Base-by-base conservation (phyloP, 2,888 invertebrate genomes). In the Coelopa pilipes region DNA sequence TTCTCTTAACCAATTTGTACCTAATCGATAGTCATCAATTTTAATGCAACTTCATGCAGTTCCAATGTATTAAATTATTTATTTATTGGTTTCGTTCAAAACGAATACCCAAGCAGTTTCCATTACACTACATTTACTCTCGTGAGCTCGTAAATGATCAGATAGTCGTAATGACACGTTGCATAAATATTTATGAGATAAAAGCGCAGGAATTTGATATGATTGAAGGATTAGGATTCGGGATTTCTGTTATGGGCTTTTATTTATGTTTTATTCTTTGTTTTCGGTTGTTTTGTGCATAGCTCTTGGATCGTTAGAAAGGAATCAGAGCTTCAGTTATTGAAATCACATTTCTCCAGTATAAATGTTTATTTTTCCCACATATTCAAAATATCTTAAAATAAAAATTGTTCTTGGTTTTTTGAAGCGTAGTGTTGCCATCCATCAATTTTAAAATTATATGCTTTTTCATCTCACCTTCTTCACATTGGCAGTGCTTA, bases 91-190 rank as follows among this genome's bases (percentile, higher is more conserved):
- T 65, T 15, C 15, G 34, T 4, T 34, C 34, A 34, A 34, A 34
- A 34, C 34, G 34, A 34, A 34, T 34, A 34, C 2, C 46, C 34
- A 19, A 53, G 11, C 21, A 66, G 47, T 70, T 11, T 17, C 53
- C 53, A 34, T 49, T 9, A 15, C 65, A 15, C 63, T 53, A 17
- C 59, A 17, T 15, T 34, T 57, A 55, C 45, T 66, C 24, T 50
- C 17, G 66, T 49, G 66, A 11, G 66, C 50, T 46, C 65, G 24
- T 47, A 9, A 50, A 49, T 24, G 49, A 21, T 34, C n/a, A 50
- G 19, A 21, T 13, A 7, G 50, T 50, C 1, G 13, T 62, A 63
- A 73, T 82, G 82, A 82, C 84, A 84, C 85, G 85, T 85, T 82
- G 84, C 85, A 84, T 81, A 80, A 82, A 77, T 82, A 76, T 74